A percentile compares a stretch with the other conserved stretches of the same genome.
These are phyloP conservation scores for Hormaphis cornu DNA, from an alignment of 1,140 invertebrate species.

Conservation along the genomic window DNA sequence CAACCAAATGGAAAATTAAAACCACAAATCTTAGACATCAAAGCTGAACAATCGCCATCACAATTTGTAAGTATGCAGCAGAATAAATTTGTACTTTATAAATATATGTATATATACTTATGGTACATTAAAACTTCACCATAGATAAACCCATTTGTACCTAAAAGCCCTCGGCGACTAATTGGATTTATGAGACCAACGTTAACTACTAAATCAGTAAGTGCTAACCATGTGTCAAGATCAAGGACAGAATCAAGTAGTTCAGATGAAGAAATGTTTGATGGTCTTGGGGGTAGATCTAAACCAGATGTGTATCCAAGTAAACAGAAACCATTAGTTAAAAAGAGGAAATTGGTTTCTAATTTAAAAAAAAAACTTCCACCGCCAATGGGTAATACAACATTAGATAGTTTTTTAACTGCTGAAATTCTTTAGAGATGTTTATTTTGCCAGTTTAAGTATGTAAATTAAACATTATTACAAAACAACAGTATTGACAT, in stretches of 20 bases:
- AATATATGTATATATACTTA: background rate
- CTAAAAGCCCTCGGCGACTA: conserved; percentile 13
- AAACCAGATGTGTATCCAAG: conserved; percentile 17
- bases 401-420: conserved; percentile 20
- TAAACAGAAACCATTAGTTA: background rate
- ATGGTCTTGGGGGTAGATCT: conserved; percentile 24
- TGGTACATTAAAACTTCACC: background rate
- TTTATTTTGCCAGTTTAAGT: too few relatives aligned
- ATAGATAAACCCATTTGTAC: conserved; percentile 16
- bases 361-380: conserved; percentile 18
- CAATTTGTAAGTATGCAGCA: conserved; percentile 18
- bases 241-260: background rate
- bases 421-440: background rate
- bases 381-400: conserved; percentile 15
- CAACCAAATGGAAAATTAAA: conserved; percentile 19
- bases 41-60: background rate
- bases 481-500: background rate
- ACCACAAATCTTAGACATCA: background rate
- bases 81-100: background rate
- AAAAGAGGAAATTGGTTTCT: conserved; percentile 20
- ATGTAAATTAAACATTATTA: too few relatives aligned
- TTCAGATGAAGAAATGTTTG: conserved; percentile 24
- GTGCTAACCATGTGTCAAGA: conserved; percentile 20
- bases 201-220: conserved; percentile 14
- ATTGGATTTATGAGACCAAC: conserved; percentile 19